Evolutionary conservation across 2,888 invertebrate species (phyloP), one percentile per base, ranked within the genome.

Genomic region (Andrena fulva): DNA sequence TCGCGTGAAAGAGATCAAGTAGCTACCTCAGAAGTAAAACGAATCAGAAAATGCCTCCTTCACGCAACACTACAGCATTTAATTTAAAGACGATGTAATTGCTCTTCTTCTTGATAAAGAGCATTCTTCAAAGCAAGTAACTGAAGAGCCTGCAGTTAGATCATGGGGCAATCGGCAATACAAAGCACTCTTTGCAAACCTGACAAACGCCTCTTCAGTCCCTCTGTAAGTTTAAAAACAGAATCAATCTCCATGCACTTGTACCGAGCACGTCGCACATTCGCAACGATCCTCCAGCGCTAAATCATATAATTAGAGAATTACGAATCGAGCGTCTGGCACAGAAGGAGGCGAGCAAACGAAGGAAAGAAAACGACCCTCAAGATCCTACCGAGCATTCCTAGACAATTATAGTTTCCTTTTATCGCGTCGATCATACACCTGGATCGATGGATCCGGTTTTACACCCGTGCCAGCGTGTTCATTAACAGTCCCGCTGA

Each of bases 381-480:
- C 59, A 42, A 77, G 73, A 82, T 87, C 80, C 75, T 59, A 64
- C 54, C 67, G 12, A 52, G 71, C 76, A 82, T 83, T 78, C 85
- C 75, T 71, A n/a, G 7, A 77, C 80, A 85, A 82, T 86, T 87
- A 85, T 82, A 76, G 82, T 82, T 73, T 84, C 85, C 84, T 87
- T 87, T 85, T 85, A 83, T 85, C 79, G 78, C 73, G 79, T 83
- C 62, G 87, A 85, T 87, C 87, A 84, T 84, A 77, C 87, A 85
- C 80, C 85, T 87, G 87, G 87, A 79, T 78, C 77, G 60, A 67
- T 72, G 64, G 77, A 83, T 87, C 87, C 79, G 85, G 85, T 87
- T 87, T 81, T 77, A 68, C 69, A 62, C 68, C 68, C 52, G 50
- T 64, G 59, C 24, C 42, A 69, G 67, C 71, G 52, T 64, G 80